Evolutionary conservation across 2,797 vertebrate genomes (phyloP).

Genomic region (Sebastiscus albofasciatus): DNA sequence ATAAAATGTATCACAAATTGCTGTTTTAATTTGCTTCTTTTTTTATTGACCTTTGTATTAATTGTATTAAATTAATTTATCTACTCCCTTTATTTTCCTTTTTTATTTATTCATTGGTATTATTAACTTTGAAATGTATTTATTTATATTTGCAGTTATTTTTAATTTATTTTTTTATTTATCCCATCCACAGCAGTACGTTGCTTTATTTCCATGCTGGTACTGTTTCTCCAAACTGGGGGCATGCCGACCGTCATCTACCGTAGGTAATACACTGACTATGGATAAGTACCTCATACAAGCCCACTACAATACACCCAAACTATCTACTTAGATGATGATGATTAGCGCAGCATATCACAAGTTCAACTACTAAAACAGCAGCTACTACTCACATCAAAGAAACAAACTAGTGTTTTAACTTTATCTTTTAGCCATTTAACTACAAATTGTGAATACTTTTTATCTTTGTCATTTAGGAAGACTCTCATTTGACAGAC

Average conservation of each 20-base stretch:
- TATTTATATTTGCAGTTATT: background rate
- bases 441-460: background rate
- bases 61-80: too few relatives aligned
- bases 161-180: background rate
- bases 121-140: background rate
- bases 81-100: too few relatives aligned
- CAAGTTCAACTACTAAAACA: background rate
- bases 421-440: background rate
- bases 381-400: background rate
- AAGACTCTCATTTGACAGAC: background rate
- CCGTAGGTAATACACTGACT: background rate
- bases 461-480: background rate
- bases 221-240: background rate
- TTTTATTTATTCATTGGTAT: background rate
- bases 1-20: background rate
- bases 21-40: too few relatives aligned
- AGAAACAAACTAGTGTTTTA: background rate
- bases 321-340: too few relatives aligned
- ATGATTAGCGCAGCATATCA: background rate
- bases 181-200: background rate
- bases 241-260: fast-evolving
- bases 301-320: background rate
- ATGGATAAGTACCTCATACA: too few relatives aligned
- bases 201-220: background rate
- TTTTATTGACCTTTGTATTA: too few relatives aligned